Base-by-base conservation (phyloP, 2,888 invertebrate species). In the Ganaspis brasiliensis region DNA sequence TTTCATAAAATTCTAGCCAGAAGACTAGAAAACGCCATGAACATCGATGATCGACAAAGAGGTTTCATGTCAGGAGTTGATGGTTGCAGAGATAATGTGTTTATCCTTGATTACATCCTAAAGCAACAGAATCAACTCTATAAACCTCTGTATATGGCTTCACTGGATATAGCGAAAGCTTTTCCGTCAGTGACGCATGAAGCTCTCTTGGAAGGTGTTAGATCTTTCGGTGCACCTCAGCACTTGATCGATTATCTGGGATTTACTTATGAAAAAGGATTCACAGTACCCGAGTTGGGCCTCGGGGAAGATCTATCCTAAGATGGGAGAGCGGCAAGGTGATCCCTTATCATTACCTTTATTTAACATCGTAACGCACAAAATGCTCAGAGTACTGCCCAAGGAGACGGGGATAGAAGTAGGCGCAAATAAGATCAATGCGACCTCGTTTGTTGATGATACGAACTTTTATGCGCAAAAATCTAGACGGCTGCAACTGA, bases 401-500 rank as follows among this genome's bases (percentile, higher is more conserved):
- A n/a, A 55, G 0, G 79, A 81, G 4, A 71, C 79, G 0, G 82
- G 81, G 1, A 14, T 75, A 0, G 49, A 56, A 0, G 1, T 84
- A 0, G 80, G 73, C 0, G 55, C 21, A 0, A 3, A 55, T 0
- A 19, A 19, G 0, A 14, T 81, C 1, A 83, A 73, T 12, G 74
- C 76, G n/a, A n/a, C n/a, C n/a, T n/a, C n/a, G n/a, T n/a, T n/a
- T n/a, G n/a, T n/a, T n/a, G n/a, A n/a, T n/a, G 0, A 84, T 56
- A 35, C 84, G 0, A 37, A 79, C 10, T 26, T 78, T 0, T 71
- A 70, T 16, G 78, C 73, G 0, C 45, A 70, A 0, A 78, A 73
- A 0, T 26, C 31, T 1, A 26, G 26, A 2, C 87, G 89, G 19
- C 81, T 90, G 81, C 87, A 89, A 79, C 6, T 6, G n/a, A n/a